Conservation (phyloP, 2,113 vertebrate genomes). For the Opisthocomus hoazin region DNA sequence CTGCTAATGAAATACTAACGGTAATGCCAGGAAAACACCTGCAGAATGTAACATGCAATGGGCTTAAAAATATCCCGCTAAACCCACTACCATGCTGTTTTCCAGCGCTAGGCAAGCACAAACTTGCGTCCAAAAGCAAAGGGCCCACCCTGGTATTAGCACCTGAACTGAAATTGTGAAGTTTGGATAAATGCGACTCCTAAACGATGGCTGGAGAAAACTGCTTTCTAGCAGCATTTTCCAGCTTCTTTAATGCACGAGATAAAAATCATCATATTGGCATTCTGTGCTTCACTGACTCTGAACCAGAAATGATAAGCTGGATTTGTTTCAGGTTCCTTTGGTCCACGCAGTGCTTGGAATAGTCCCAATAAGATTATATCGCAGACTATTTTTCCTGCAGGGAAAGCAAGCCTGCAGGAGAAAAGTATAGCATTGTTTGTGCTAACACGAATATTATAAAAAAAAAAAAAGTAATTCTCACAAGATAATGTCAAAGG, state of each 20-base stretch:
- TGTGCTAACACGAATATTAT: slow-evolving; percentile 1
- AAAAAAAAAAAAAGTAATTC: neutral
- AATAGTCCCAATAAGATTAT: slow-evolving; percentile 44
- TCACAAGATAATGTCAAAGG: neutral
- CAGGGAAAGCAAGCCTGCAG: slow-evolving; percentile 3
- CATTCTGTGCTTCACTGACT: slow-evolving; percentile 8
- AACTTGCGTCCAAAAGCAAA: neutral
- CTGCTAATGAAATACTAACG: no score
- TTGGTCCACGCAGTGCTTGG: slow-evolving; percentile 32
- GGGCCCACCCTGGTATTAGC: neutral
- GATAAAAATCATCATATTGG: slow-evolving; percentile 41
- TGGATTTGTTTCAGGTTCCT: slow-evolving; percentile 45
- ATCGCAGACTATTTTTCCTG: slow-evolving; percentile 7
- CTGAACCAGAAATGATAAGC: slow-evolving; percentile 35
- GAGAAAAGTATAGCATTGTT: neutral
- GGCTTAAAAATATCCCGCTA: neutral
- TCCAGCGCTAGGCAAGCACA: neutral
- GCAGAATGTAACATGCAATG: neutral
- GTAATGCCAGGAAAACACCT: neutral
- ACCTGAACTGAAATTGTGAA: neutral
- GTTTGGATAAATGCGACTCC: neutral
- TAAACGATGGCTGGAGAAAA: neutral
- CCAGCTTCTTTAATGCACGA: neutral
- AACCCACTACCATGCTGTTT: neutral
- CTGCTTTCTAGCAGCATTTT: neutral